Percentiles rank a stretch among this genome's conserved stretches.
These are phyloP conservation scores for Grantiella picta DNA, from an alignment of 2,113 vertebrate genomes.

Conservation along the genomic window DNA sequence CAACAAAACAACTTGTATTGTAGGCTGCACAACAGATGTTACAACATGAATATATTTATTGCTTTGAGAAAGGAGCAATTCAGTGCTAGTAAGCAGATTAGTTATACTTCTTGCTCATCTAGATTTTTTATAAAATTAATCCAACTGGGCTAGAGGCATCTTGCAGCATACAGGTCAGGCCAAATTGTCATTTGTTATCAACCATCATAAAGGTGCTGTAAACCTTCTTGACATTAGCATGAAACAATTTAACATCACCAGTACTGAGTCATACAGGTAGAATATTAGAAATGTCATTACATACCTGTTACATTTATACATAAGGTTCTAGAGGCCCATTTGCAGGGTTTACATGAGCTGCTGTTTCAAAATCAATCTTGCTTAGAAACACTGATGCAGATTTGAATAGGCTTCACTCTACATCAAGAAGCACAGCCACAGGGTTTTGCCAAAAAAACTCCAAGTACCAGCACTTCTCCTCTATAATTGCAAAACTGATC, in stretches of 20 bases:
- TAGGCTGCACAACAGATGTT: slow-evolving; percentile 63
- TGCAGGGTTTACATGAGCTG: background rate
- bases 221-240: slow-evolving; percentile 45
- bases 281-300: background rate
- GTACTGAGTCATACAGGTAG: background rate
- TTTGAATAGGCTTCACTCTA: background rate
- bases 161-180: slow-evolving; percentile 48
- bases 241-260: background rate
- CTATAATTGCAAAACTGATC: background rate
- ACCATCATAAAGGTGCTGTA: slow-evolving; percentile 24
- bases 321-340: background rate
- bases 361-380: background rate
- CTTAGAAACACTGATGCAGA: background rate
- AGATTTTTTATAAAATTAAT: slow-evolving; percentile 55
- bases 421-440: background rate
- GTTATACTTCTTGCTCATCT: slow-evolving; percentile 64
- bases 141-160: slow-evolving; percentile 68
- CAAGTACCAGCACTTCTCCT: background rate
- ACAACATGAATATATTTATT: slow-evolving; percentile 72
- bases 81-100: slow-evolving; percentile 69
- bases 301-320: background rate
- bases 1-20: slow-evolving; percentile 60
- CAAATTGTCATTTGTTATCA: background rate
- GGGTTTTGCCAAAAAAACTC: background rate
- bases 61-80: slow-evolving; percentile 72